Base-by-base conservation (phyloP, 2,797 vertebrate genomes). In the Epinephelus awoara region DNA sequence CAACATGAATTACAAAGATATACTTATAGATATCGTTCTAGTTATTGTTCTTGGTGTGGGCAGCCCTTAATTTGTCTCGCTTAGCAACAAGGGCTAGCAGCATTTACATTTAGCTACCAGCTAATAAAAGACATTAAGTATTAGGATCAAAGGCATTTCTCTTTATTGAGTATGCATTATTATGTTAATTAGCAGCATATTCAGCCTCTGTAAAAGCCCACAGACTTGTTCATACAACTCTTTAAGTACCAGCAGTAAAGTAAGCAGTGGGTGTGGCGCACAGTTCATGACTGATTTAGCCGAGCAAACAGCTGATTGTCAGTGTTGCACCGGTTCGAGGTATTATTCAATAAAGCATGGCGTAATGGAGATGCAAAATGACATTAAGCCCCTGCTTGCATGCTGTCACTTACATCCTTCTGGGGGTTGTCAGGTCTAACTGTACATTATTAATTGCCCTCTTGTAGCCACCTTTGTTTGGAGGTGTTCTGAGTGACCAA, bases 401-500 rank as follows among this genome's bases (percentile, higher is more conserved):
- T 50, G 71, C 87, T 93, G 94, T 95, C 95, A 95, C 90, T 94
- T 93, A 85, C 50, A 54, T 83, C 83, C 76, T 77, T 88, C 82
- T 84, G 75, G 81, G 64, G 65, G 51, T 69, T 71, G 94, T 95
- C 94, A 94, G 68, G 74, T 89, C 85, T 92, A 92, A 91, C 89
- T 88, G 86, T 89, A 88, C 76, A 58, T 91, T 91, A 91, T 94
- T 94, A 95, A 95, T 95, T 94, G 86, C 86, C 85, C 80, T 75
- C 75, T 75, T 82, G 83, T 88, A 83, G 65, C 67, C 75, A 74
- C 72, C 80, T 89, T 87, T 72, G 44, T 90, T 86, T 75, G 46
- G 67, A 88, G 81, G 83, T 85, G 77, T 85, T 92, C 79, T 88
- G 85, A 94, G 68, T 85, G 92, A 88, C 89, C 91, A 86, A 64